These are phyloP conservation scores for Hoplostethus mediterraneus DNA, from an alignment of 2,797 vertebrate genomes.

Conservation along the genomic window DNA sequence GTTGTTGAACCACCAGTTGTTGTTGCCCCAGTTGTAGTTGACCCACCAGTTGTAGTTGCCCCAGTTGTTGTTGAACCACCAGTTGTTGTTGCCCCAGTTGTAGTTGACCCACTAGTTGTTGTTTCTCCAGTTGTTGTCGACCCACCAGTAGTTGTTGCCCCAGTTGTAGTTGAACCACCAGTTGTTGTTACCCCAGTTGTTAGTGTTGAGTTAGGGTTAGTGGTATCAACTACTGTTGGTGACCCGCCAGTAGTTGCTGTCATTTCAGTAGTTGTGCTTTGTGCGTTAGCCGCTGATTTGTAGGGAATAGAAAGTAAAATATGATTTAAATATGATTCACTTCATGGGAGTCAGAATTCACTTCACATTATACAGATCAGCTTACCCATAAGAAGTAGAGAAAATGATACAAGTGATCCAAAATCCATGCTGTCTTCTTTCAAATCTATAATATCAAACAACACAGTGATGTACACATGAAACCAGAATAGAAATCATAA, in stretches of 20 bases:
- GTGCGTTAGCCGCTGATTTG: not conserved
- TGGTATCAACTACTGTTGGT: too few relatives aligned
- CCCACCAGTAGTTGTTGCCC: not conserved
- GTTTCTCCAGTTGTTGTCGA: not conserved
- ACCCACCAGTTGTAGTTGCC: not conserved
- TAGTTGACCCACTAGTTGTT: not conserved
- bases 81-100: not conserved
- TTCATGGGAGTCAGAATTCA: not conserved
- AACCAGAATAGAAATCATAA: too few relatives aligned
- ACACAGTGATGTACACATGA: not conserved
- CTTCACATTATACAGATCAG: not conserved
- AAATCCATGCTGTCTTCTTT: constrained; percentile 32
- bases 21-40: not conserved
- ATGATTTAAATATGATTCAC: not conserved
- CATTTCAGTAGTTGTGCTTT: not conserved
- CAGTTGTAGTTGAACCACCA: not conserved
- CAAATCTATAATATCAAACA: constrained; percentile 9
- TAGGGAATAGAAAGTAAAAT: not conserved
- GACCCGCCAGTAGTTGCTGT: not conserved
- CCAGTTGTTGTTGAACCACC: not conserved
- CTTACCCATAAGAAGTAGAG: constrained; percentile 43
- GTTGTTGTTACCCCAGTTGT: constrained; percentile 12
- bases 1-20: not conserved
- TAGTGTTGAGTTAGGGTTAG: too few relatives aligned
- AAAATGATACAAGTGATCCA: not conserved